Base-by-base conservation (phyloP, 2,113 vertebrate genomes). In the Petroica traversi region DNA sequence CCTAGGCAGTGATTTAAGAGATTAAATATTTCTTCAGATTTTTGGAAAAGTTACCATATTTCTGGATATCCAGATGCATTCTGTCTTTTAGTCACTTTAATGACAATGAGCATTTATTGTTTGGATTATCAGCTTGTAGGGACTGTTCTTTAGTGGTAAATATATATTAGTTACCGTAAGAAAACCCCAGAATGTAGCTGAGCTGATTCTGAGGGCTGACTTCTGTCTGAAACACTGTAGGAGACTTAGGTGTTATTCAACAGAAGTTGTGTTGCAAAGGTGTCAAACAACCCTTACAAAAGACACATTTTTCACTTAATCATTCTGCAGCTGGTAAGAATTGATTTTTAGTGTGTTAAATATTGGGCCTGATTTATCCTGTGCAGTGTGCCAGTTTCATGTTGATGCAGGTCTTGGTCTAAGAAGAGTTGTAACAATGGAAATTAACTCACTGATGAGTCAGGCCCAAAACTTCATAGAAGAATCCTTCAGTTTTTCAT, bases 271-370 rank as follows among this genome's bases (percentile, higher is more conserved):
- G 24, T 67, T 88, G 64, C 28, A 41, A 11, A 91, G 87, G 85
- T 57, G 52, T 40, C 64, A 52, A 93, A 85, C 14, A 59, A 17
- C 33, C 29, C 40, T 86, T 95, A 88, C 2, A 2, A 87, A 88
- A 85, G 25, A 61, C 80, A 88, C 23, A 40, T 93, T 92, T 95
- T 94, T 57, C 38, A 62, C 46, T 89, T 87, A 77, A 76, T 84
- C 8, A 29, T 69, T 71, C 52, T 61, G 22, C 2, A 18, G n/a
- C 66, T 87, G 84, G 28, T 89, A 85, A 72, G 66, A 91, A 78
- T n/a, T 81, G 51, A 62, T 81, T 87, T 95, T 72, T 61, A 46
- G 6, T 15, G 1, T 92, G 67, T 80, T 67, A 74, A 66, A 58
- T 82, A 40, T 19, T 34, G 22, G 63, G 34, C 46, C 46, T 78